These are phyloP conservation scores for Petromus typicus DNA, from an alignment of 2,113 vertebrate genomes.

Conservation along the genomic window DNA sequence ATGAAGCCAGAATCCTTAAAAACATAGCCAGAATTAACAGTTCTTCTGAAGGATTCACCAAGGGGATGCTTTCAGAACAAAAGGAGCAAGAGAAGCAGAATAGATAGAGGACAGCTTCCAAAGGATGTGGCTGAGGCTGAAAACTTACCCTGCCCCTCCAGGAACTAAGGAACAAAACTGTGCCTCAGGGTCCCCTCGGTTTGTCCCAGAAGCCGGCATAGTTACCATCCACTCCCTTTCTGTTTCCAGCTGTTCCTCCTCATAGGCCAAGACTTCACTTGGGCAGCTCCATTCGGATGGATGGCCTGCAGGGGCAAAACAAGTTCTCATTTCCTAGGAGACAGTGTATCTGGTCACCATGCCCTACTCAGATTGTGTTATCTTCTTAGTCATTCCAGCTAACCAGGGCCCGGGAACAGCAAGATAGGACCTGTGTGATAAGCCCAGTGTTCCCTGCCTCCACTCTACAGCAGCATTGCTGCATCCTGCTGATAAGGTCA, in stretches of 20 bases:
- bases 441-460: background rate
- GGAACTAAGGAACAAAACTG: background rate
- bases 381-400: background rate
- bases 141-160: background rate
- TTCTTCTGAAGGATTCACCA: background rate
- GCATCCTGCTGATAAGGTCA: background rate
- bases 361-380: background rate
- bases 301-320: background rate
- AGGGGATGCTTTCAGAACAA: background rate
- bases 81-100: background rate
- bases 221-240: background rate
- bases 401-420: background rate
- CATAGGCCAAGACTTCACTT: background rate
- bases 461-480: background rate
- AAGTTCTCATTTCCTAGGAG: background rate
- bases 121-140: background rate
- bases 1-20: background rate
- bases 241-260: background rate
- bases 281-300: background rate
- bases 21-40: background rate
- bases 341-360: background rate
- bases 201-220: background rate
- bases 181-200: background rate
- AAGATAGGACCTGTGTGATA: background rate
- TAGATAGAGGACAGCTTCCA: background rate